Percentiles rank a stretch among this genome's conserved stretches.
Conservation (phyloP, 2,888 invertebrate genomes). For the Drosophila paranaensis region DNA sequence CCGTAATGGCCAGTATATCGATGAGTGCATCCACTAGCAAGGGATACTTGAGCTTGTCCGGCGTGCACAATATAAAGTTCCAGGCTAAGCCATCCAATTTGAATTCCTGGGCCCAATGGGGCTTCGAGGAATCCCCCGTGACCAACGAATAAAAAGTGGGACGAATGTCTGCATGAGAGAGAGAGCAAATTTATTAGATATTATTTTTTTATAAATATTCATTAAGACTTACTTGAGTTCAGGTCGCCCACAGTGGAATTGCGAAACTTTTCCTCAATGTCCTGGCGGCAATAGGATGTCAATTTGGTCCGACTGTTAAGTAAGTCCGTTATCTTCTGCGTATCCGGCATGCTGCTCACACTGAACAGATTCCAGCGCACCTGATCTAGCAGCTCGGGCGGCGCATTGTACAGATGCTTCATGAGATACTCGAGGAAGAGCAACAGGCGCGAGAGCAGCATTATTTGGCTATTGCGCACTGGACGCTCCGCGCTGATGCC, state of each 20-base stretch:
- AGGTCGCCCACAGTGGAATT: constrained; percentile 86
- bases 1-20: constrained; percentile 92
- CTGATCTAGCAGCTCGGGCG: constrained; percentile 93
- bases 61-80: constrained; percentile 96
- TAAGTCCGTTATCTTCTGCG: constrained; percentile 85
- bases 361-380: constrained; percentile 94
- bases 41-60: constrained; percentile 95
- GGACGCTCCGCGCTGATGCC: constrained; percentile 82
- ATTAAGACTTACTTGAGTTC: constrained; percentile 69
- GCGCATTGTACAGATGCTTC: constrained; percentile 97
- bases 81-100: constrained; percentile 96
- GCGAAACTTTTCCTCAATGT: constrained; percentile 91
- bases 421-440: constrained; percentile 96
- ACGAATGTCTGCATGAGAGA: constrained; percentile 87
- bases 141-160: constrained; percentile 97
- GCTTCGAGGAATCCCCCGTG: constrained; percentile 87
- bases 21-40: constrained; percentile 93
- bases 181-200: constrained; percentile 61
- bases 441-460: constrained; percentile 92
- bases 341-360: constrained; percentile 86
- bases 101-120: constrained; percentile 89
- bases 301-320: constrained; percentile 86
- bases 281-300: constrained; percentile 89
- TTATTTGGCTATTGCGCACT: constrained; percentile 88
- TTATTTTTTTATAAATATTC: not conserved